Evolutionary conservation across 2,888 invertebrate species (phyloP), one percentile per base, ranked within the genome.

Genomic region (Apotomis betuletana): DNA sequence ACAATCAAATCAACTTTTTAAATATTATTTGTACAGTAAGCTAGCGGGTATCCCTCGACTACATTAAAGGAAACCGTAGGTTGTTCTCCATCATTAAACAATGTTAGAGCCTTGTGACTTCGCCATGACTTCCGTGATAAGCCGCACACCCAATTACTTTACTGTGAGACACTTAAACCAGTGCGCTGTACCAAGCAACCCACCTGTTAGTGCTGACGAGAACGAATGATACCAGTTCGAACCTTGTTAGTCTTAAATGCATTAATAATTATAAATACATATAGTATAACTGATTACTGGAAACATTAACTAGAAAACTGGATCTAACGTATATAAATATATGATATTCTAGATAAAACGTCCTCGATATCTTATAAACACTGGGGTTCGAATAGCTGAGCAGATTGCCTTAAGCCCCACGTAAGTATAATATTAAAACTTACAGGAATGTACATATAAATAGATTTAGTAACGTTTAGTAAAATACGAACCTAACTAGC

Each of bases 381-480:
- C 67, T 77, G 77, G 79, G 78, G 81, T 77, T 77, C 61, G 44
- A 64, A 67, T 74, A 76, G 69, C 69, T 74, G 76, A 77, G 69
- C 74, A 74, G 59, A 73, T 73, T 69, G 64, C 69, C 75, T 78
- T 74, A 81, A 77, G 81, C 84, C 81, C 83, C 72, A 13, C 12
- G 51, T 63, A 67, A 46, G 13, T 51, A 69, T 44, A 57, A 57
- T 58, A 68, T 59, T 81, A 77, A 81, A 76, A 78, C 75, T 81
- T 83, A 83, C 78, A 86, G 89, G 88, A 89, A 89, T 88, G 88
- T 87, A 81, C 79, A 84, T 78, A 82, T 76, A 79, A 70, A 78
- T 81, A 71, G 57, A 72, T 68, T 68, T 80, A 79, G 75, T 83
- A 75, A 78, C 78, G 79, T 79, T 77, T 79, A 81, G 74, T 74